Base-by-base conservation (phyloP, 2,113 vertebrate genomes). In the Oxygymnocypris stewartii region DNA sequence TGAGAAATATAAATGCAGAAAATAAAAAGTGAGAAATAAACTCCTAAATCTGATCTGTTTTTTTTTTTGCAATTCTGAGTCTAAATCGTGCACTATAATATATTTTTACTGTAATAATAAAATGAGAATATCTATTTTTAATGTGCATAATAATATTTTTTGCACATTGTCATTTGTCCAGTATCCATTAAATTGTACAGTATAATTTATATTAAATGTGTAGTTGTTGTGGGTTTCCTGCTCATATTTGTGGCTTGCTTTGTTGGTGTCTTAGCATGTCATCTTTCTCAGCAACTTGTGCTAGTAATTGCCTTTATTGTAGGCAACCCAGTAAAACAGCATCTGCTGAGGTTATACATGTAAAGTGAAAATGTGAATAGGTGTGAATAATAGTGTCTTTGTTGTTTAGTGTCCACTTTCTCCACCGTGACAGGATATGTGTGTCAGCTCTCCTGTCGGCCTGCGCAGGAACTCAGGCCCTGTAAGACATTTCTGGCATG, bases 401-500 rank as follows among this genome's bases (percentile, higher is more conserved):
- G n/a, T 37, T 67, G 51, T 78, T 61, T 44, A 85, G 14, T 10
- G 18, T 25, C 20, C 28, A n/a, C 49, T 35, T 40, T 59, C 80
- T 25, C 61, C 65, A 40, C 12, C 23, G 37, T 25, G 44, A 76
- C 93, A 94, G 88, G 83, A 85, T 14, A 73, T 87, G 89, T 94
- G 94, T 84, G 90, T 85, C 42, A 93, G 87, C 23, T 94, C 91
- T 16, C 93, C 92, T 1, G 44, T 51, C 6, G 85, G 84, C 74
- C 76, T 91, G 79, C 82, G 79, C 69, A 86, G 83, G 85, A 94
- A 94, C 80, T 91, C 85, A 9, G 92, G 88, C 54, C 91, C 89
- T 18, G 76, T 82, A 5, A 94, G 67, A 40, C 88, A 79, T 79
- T 51, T 23, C 35, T 87, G 91, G 86, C 94, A 94, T 23, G 87